These are phyloP conservation scores for Eupithecia pulchellata DNA, from an alignment of 2,888 invertebrate genomes.

Conservation along the genomic window DNA sequence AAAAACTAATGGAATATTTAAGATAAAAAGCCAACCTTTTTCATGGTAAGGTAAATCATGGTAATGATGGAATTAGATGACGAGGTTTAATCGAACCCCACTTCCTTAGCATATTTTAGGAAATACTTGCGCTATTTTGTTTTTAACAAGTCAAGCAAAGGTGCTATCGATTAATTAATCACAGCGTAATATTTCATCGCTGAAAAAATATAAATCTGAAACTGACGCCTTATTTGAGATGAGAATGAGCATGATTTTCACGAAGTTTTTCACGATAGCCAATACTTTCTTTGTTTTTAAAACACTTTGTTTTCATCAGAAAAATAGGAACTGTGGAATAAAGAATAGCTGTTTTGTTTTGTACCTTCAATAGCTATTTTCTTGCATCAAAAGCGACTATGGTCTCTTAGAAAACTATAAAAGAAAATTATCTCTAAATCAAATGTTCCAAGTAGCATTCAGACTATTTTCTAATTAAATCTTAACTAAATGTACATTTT, in stretches of 20 bases:
- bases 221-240: constrained; percentile 39
- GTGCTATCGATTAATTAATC: constrained; percentile 27
- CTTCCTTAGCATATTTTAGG: background rate
- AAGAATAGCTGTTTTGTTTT: no score
- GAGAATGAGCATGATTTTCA: constrained; percentile 38
- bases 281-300: constrained; percentile 18
- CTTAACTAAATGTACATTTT: background rate
- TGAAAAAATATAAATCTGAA: constrained; percentile 30
- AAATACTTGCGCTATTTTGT: background rate
- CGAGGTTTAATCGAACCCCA: background rate
- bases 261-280: no score
- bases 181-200: constrained; percentile 28
- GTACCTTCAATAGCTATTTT: background rate
- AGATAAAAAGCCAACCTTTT: no score
- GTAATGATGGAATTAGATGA: no score
- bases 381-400: background rate
- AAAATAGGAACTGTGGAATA: no score
- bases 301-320: background rate
- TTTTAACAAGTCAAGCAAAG: background rate
- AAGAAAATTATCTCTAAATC: background rate
- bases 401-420: background rate
- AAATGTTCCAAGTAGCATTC: background rate
- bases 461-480: background rate
- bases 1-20: no score
- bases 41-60: no score